Conservation (phyloP, 2,888 invertebrate species). For the Orchesellides sinensis region DNA sequence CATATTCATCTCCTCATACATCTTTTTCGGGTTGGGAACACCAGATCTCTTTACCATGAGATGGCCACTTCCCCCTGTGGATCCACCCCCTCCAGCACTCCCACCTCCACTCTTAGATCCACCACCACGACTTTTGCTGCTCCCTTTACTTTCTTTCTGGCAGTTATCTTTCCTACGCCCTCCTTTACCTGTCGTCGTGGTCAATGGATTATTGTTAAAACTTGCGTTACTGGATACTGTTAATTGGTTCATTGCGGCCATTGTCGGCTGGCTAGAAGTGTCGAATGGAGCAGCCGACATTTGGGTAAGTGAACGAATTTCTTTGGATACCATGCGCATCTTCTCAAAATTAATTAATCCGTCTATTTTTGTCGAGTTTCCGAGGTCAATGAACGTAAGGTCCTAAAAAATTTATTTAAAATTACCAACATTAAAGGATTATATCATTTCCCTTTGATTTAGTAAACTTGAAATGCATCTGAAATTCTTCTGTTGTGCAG, state of each 20-base stretch:
- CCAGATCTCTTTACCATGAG: constrained; percentile 7
- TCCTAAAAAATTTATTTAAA: constrained; percentile 81
- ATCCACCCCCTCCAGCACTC: constrained; percentile 42
- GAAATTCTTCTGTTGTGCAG: too few relatives aligned
- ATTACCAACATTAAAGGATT: background rate
- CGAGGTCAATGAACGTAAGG: constrained; percentile 97
- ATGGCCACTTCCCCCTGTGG: constrained; percentile 38
- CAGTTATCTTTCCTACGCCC: constrained; percentile 82
- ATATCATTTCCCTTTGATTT: too few relatives aligned
- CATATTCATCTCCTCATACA: constrained; percentile 91
- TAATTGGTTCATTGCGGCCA: constrained; percentile 92
- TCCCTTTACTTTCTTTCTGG: constrained; percentile 39
- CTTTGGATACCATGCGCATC: constrained; percentile 98
- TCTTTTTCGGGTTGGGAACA: constrained; percentile 94
- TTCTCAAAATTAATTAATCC: constrained; percentile 98
- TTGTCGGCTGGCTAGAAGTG: constrained; percentile 79
- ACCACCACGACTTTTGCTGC: constrained; percentile 10
- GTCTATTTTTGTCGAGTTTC: constrained; percentile 95
- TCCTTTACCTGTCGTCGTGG: constrained; percentile 89
- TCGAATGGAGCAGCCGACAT: constrained; percentile 98
- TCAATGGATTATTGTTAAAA: constrained; percentile 78
- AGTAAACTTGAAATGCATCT: background rate
- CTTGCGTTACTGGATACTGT: constrained; percentile 81
- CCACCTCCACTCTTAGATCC: constrained; percentile 41
- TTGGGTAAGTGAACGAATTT: constrained; percentile 91